phyloP scores from a whole-genome alignment of 2,797 vertebrate species.

The Amazona ochrocephala region DNA sequence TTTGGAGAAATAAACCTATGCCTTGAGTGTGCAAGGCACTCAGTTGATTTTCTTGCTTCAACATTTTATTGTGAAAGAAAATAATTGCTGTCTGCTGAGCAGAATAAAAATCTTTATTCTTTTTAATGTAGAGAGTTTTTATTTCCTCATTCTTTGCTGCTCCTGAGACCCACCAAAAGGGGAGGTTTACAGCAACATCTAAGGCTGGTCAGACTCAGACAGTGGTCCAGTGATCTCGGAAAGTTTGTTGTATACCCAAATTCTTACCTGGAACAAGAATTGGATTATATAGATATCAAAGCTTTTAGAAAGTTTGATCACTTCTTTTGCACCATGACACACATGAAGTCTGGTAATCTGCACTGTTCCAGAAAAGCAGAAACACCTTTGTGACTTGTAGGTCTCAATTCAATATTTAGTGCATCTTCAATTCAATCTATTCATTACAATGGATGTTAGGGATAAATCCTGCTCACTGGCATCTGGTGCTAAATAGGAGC shows the following conservation, averaged over 20 bases:
- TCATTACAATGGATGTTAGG: background rate
- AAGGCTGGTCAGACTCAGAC: background rate
- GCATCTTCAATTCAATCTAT: background rate
- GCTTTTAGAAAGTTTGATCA: background rate
- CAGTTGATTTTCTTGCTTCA: background rate
- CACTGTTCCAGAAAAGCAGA: background rate
- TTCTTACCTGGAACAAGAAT: background rate
- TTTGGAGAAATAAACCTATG: background rate
- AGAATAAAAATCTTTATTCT: background rate
- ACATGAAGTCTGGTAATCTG: background rate
- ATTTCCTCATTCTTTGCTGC: background rate
- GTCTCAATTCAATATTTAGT: background rate
- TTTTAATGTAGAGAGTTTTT: background rate
- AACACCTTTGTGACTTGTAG: background rate
- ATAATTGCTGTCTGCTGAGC: background rate
- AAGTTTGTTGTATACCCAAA: background rate
- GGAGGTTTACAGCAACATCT: background rate
- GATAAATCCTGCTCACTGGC: background rate
- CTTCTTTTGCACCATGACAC: background rate
- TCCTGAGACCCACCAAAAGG: background rate
- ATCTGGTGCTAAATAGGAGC: background rate
- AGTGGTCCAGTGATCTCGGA: background rate
- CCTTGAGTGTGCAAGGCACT: background rate
- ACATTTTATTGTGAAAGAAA: background rate
- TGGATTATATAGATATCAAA: background rate